phyloP scores from a whole-genome alignment of 2,797 vertebrate species.

The Fistularia tabacaria region DNA sequence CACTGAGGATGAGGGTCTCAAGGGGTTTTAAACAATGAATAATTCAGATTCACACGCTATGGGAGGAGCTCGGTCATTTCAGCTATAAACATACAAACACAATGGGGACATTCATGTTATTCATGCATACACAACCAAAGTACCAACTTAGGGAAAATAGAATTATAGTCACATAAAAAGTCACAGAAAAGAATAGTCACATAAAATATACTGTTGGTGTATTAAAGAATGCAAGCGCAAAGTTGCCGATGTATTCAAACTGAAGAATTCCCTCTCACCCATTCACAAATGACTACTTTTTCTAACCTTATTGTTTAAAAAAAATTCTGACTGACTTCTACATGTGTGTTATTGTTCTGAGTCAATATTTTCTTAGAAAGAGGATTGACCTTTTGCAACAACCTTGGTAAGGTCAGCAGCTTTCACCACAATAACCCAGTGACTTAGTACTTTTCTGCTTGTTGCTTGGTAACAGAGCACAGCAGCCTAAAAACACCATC shows the following conservation, averaged over 20 bases:
- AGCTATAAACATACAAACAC: conserved; percentile 20
- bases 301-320: not conserved
- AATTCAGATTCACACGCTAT: conserved; percentile 52
- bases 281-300: conserved; percentile 8
- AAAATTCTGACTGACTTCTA: not conserved
- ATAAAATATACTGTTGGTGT: not conserved
- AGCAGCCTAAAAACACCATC: conserved; percentile 28
- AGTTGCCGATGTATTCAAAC: not conserved
- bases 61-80: conserved; percentile 55
- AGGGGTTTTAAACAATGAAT: conserved; percentile 57
- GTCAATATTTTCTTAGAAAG: conserved; percentile 46
- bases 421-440: conserved; percentile 39
- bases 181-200: too few relatives aligned
- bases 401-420: conserved; percentile 43
- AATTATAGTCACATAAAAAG: too few relatives aligned
- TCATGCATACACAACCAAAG: conserved; percentile 23
- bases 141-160: conserved; percentile 1
- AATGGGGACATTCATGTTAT: conserved; percentile 13
- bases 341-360: conserved; percentile 19
- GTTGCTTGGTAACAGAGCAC: conserved; percentile 60
- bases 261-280: not conserved
- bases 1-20: conserved; percentile 46
- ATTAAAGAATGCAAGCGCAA: conserved; percentile 2
- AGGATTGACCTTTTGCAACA: conserved; percentile 42
- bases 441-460: conserved; percentile 55